Evolutionary conservation across 2,113 vertebrate species (phyloP).

Genomic region (Pterocles orientalis): DNA sequence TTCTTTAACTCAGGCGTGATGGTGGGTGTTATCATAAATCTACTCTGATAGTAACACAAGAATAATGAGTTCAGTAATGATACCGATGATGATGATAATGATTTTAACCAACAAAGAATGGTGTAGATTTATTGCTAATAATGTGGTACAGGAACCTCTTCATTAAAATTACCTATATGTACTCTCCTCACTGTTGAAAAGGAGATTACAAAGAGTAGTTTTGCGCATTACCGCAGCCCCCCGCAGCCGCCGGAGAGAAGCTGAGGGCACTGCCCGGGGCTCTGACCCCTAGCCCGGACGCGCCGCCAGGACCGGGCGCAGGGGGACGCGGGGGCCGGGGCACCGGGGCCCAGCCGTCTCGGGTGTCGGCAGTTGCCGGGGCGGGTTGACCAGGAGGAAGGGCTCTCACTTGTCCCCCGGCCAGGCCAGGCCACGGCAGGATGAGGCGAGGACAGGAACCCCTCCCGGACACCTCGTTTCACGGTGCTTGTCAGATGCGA

Average conservation of each 20-base stretch:
- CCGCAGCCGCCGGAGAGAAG: background rate
- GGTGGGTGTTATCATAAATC: constrained; percentile 86
- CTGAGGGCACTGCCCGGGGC: background rate
- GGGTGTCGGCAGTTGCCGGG: background rate
- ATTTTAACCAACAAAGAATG: constrained; percentile 89
- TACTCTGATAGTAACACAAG: constrained; percentile 88
- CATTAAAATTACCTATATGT: constrained; percentile 84
- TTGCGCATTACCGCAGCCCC: constrained; percentile 18
- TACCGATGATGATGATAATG: constrained; percentile 89
- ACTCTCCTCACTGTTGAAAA: constrained; percentile 74
- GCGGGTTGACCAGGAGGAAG: background rate
- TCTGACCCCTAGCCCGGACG: background rate
- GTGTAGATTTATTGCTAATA: constrained; percentile 92
- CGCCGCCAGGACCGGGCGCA: background rate
- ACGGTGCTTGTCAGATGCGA: background rate
- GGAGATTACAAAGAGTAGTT: constrained; percentile 52
- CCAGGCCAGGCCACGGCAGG: background rate
- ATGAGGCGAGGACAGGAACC: background rate
- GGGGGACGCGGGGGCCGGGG: background rate
- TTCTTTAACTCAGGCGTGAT: constrained; percentile 86
- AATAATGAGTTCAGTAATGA: constrained; percentile 92
- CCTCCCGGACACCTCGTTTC: background rate
- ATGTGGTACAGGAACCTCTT: constrained; percentile 87
- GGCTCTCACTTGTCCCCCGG: background rate
- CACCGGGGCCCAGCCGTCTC: background rate